Evolutionary conservation across 1,140 invertebrate genomes (phyloP), one percentile per base, ranked within the genome.

Genomic region (Drosophila nannoptera): DNA sequence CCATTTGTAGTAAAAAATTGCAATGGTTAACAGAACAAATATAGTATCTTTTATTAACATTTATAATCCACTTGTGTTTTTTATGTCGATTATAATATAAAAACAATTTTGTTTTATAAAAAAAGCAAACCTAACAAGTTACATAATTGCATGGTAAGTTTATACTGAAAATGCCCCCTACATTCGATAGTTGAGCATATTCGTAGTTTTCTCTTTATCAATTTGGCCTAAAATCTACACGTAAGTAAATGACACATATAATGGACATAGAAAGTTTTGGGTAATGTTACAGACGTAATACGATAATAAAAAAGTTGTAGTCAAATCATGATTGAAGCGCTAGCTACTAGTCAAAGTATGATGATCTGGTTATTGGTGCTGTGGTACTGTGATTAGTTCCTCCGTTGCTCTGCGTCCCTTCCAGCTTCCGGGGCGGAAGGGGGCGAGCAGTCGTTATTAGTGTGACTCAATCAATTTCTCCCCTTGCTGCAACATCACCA

Each of bases 331-430:
- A 62, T 46, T 32, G 7, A 33, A 52, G 56, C 12, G 5, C 38
- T 42, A 58, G 33, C 35, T 31, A 54, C 40, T 61, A 36, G 53
- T 33, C 12, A 50, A 7, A 6, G 32, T 38, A 53, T 49, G 68
- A 68, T 56, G 46, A 16, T 68, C n/a, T 49, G 60, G 46, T 50
- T 40, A 12, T 43, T 65, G 42, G n/a, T 59, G 59, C 5, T 22
- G 56, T 58, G 52, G 46, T 42, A 33, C 58, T 64, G 48, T 68
- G 63, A 55, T 86, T 77, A 78, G 60, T 68, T 63, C 46, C 49
- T 71, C 45, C 69, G 38, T 77, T 88, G 87, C 87, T 89, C 87
- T 66, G 78, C 78, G 84, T 88, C 87, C 87, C 78, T 77, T 88
- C 87, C 87, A 87, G 53, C 53, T 49, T 31, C 22, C 22, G 9